Conservation (phyloP, 2,888 invertebrate species). For the Nysson spinosus region DNA sequence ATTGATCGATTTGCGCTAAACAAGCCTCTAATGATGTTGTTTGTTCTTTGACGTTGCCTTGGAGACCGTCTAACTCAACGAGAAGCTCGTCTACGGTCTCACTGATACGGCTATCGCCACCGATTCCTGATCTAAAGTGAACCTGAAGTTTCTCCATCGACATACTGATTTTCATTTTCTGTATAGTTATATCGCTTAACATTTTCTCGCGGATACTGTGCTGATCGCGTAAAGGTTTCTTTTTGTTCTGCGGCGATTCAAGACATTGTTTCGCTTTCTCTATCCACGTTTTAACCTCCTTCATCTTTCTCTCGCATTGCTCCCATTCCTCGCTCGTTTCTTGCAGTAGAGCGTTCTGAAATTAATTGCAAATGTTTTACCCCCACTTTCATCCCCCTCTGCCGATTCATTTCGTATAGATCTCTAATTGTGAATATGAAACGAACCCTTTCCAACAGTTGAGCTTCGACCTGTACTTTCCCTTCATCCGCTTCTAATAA, state of each 20-base stretch:
- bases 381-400: conserved; percentile 2
- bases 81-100: conserved; percentile 85
- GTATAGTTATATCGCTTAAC: conserved; percentile 90
- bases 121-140: conserved; percentile 92
- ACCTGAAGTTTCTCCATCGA: conserved; percentile 95
- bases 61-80: conserved; percentile 84
- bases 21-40: conserved; percentile 85
- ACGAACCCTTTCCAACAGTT: conserved; percentile 90
- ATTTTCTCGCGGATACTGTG: conserved; percentile 91
- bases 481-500: conserved; percentile 92
- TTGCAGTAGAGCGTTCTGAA: conserved; percentile 90
- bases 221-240: conserved; percentile 92
- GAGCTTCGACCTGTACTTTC: conserved; percentile 90
- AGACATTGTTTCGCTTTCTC: conserved; percentile 89
- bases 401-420: not conserved
- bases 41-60: conserved; percentile 82
- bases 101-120: conserved; percentile 87
- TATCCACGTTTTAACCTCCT: conserved; percentile 92
- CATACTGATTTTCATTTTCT: conserved; percentile 92
- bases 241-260: conserved; percentile 89
- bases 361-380: conserved; percentile 14
- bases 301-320: conserved; percentile 95
- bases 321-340: conserved; percentile 97
- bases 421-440: conserved; percentile 8
- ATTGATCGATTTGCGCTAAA: conserved; percentile 90